Evolutionary conservation across 2,888 invertebrate species (phyloP).

Genomic region (Onthophagus sagittarius): DNA sequence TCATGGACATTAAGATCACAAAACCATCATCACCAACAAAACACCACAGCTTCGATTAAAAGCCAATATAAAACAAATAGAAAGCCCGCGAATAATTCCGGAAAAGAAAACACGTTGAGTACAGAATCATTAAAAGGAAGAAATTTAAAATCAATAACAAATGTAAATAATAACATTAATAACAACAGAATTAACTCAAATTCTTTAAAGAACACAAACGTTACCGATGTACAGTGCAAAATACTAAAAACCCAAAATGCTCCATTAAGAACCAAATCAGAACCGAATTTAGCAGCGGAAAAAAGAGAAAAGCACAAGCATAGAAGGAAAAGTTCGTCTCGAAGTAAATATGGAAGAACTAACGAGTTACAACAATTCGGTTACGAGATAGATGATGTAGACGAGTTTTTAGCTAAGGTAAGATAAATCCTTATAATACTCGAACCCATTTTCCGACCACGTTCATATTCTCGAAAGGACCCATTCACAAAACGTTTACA

Average conservation of each 20-base stretch:
- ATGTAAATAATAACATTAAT: conserved; percentile 31
- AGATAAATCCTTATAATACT: conserved; percentile 20
- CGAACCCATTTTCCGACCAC: neutral
- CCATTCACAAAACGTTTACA: neutral
- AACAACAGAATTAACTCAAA: conserved; percentile 31
- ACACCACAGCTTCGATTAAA: conserved; percentile 39
- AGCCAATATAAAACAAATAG: conserved; percentile 45
- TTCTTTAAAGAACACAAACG: conserved; percentile 32
- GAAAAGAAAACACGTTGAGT: conserved; percentile 14
- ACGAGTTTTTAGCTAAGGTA: conserved; percentile 73
- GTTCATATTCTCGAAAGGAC: neutral
- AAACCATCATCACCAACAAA: conserved; percentile 43
- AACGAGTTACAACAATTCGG: conserved; percentile 55
- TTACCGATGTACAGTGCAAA: conserved; percentile 33
- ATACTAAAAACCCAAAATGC: conserved; percentile 34
- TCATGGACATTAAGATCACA: conserved; percentile 69
- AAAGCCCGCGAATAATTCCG: conserved; percentile 33
- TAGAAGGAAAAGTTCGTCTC: conserved; percentile 41
- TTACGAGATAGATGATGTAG: conserved; percentile 76
- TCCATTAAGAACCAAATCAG: conserved; percentile 51
- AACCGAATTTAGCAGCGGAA: conserved; percentile 53
- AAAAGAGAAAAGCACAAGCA: conserved; percentile 51
- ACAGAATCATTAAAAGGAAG: conserved; percentile 12
- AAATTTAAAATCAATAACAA: conserved; percentile 27
- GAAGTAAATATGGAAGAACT: conserved; percentile 37